phyloP scores from a whole-genome alignment of 2,113 vertebrate species.

The Clarias batrachus region DNA sequence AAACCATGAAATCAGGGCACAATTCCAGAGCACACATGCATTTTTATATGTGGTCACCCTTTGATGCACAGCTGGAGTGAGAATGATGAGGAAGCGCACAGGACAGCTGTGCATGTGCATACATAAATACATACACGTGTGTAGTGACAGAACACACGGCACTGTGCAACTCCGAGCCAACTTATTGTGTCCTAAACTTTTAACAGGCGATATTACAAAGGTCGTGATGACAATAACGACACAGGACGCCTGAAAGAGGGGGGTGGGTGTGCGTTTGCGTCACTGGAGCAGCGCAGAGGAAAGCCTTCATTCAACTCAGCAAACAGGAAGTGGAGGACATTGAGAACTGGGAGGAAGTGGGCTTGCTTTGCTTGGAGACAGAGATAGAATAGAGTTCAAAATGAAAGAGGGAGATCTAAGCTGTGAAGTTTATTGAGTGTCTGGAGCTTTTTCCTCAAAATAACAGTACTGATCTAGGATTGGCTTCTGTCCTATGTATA shows the following conservation, averaged over 20 bases:
- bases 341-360: slow-evolving; percentile 41
- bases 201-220: slow-evolving; percentile 37
- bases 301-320: slow-evolving; percentile 51
- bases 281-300: slow-evolving; percentile 44
- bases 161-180: slow-evolving; percentile 40
- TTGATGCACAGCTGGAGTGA: slow-evolving; percentile 24
- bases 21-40: neutral
- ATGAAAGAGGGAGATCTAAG: neutral
- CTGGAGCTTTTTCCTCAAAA: neutral
- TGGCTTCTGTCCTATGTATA: neutral
- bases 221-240: slow-evolving; percentile 25
- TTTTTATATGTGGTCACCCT: slow-evolving; percentile 30
- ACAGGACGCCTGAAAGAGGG: slow-evolving; percentile 32
- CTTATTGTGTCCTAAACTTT: slow-evolving; percentile 40
- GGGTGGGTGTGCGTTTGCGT: slow-evolving; percentile 26
- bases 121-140: neutral
- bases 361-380: slow-evolving; percentile 17
- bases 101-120: neutral
- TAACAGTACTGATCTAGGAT: neutral
- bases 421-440: neutral
- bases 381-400: neutral
- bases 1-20: neutral
- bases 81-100: slow-evolving; percentile 6
- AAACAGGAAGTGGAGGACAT: slow-evolving; percentile 55
- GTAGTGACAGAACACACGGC: neutral